Conservation (phyloP, 2,113 vertebrate species). For the Vidua macroura region DNA sequence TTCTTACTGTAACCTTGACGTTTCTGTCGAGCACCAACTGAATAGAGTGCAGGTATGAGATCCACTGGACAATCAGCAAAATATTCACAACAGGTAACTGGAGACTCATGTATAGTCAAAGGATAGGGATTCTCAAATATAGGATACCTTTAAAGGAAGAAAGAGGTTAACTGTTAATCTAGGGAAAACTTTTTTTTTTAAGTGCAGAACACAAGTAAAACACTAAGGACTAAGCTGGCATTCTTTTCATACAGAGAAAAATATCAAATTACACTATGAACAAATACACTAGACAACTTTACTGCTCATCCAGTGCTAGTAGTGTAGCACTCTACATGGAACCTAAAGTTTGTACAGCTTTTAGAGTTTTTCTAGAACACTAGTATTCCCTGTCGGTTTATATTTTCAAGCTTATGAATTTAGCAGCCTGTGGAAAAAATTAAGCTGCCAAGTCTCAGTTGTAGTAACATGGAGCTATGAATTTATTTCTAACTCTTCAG, state of each 20-base stretch:
- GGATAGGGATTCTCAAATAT: conserved; percentile 99
- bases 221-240: not conserved
- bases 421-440: not conserved
- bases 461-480: not conserved
- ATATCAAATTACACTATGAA: not conserved
- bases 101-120: conserved; percentile 96
- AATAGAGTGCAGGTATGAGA: conserved; percentile 98
- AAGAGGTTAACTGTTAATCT: not conserved
- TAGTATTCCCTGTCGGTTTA: not conserved
- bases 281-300: not conserved
- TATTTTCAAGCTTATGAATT: not conserved
- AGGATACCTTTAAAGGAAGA: conserved; percentile 84
- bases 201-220: not conserved
- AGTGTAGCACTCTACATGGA: not conserved
- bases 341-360: not conserved
- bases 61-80: conserved; percentile 97
- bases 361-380: not conserved
- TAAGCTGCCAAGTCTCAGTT: not conserved
- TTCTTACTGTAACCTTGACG: conserved; percentile 99
- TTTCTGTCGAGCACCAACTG: conserved; percentile 94
- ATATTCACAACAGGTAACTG: conserved; percentile 98
- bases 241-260: not conserved
- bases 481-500: not conserved
- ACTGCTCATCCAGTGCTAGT: not conserved
- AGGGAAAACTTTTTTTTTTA: not conserved